Conservation (phyloP, 2,888 invertebrate genomes). For the Folsomia candida region DNA sequence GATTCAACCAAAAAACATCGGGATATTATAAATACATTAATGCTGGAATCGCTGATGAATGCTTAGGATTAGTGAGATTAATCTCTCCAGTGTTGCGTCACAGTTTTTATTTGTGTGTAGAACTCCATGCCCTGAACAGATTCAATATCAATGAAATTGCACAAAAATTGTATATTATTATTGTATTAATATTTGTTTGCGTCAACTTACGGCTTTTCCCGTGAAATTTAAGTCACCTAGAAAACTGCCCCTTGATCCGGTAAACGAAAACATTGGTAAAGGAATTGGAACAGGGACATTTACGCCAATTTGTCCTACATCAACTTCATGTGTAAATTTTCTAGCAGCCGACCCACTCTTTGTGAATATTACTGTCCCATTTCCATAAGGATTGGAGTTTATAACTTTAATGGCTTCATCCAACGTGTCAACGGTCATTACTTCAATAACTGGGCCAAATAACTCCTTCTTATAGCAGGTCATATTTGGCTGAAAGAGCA, state of each 20-base stretch:
- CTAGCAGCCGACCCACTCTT: conserved; percentile 94
- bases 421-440: conserved; percentile 80
- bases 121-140: conserved; percentile 96
- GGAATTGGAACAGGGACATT: conserved; percentile 99
- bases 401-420: too few species aligned
- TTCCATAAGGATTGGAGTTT: conserved; percentile 93
- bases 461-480: conserved; percentile 72
- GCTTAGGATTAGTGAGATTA: too few species aligned
- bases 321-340: conserved; percentile 85
- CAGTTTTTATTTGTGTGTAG: conserved; percentile 95
- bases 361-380: conserved; percentile 99
- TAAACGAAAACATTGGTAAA: conserved; percentile 98
- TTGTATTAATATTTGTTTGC: too few species aligned
- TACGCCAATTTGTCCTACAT: conserved; percentile 77
- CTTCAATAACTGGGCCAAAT: too few species aligned
- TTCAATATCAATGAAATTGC: conserved; percentile 51
- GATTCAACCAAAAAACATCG: too few species aligned
- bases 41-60: too few species aligned
- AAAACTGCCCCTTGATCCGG: conserved; percentile 94
- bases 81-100: conserved; percentile 94
- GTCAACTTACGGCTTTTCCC: conserved; percentile 72
- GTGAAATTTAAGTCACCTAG: conserved; percentile 96
- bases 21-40: too few species aligned
- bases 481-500: too few species aligned
- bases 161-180: too few species aligned